phyloP scores from a whole-genome alignment of 2,797 vertebrate species.

The Masticophis lateralis region DNA sequence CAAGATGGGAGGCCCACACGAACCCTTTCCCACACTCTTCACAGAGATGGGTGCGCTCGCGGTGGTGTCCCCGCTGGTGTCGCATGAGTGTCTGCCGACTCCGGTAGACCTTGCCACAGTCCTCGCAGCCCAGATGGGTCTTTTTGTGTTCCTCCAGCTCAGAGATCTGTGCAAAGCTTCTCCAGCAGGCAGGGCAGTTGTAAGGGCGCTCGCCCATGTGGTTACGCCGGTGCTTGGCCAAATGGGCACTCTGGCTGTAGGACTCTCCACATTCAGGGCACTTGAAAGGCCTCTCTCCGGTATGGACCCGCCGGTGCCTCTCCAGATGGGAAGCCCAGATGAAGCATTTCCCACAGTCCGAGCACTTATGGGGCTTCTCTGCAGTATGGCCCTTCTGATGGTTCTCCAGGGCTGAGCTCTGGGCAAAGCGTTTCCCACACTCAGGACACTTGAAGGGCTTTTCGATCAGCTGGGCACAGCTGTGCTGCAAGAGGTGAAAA shows the following conservation, averaged over 20 bases:
- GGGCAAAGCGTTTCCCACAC: constrained; percentile 10
- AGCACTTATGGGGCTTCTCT: constrained; percentile 34
- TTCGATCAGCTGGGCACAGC: constrained; percentile 46
- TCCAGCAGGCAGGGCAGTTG: constrained; percentile 46
- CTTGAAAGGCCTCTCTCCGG: constrained; percentile 31
- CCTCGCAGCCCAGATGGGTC: constrained; percentile 35
- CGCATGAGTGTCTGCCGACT: neutral
- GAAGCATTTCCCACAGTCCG: constrained; percentile 42
- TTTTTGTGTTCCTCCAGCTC: constrained; percentile 51
- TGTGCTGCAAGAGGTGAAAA: constrained; percentile 63
- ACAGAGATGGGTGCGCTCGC: constrained; percentile 29
- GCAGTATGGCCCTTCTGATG: constrained; percentile 4
- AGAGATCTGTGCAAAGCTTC: constrained; percentile 48
- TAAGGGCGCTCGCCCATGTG: constrained; percentile 48
- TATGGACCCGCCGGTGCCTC: constrained; percentile 46
- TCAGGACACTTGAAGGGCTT: constrained; percentile 31
- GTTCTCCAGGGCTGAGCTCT: neutral
- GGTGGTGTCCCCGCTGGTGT: constrained; percentile 34
- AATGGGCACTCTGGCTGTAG: constrained; percentile 56
- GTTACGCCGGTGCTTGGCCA: constrained; percentile 57
- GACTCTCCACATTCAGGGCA: constrained; percentile 48
- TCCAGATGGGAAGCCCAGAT: constrained; percentile 49
- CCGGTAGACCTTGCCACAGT: constrained; percentile 45
- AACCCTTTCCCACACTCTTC: constrained; percentile 35
- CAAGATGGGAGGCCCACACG: constrained; percentile 38